Base-by-base conservation (phyloP, 2,888 invertebrate species). In the Danaus chrysippus region DNA sequence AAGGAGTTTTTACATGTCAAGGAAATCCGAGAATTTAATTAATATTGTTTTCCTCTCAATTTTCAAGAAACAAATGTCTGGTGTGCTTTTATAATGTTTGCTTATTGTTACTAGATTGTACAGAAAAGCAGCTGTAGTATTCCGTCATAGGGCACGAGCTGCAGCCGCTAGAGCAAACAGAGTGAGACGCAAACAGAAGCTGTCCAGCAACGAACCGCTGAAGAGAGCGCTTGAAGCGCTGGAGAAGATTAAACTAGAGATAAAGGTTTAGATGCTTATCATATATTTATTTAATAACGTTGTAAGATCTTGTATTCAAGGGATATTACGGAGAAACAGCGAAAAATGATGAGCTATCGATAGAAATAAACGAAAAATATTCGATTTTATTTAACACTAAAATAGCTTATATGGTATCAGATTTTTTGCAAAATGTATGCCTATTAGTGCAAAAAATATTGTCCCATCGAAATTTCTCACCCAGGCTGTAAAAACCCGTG, bases 401-500 rank as follows among this genome's bases (percentile, higher is more conserved):
- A 5, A 1, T 34, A 34, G 23, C 23, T 34, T 34, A 34, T 34
- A 34, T 8, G 23, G 8, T 5, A 34, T 5, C 6, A 34, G n/a
- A 43, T 43, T 43, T 43, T 5, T 43, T n/a, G 10, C n/a, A 1
- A 12, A 43, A 43, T 10, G 2, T 43, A 43, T n/a, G 6, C n/a
- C 11, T 43, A 12, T 8, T 5, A 12, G 11, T 43, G 6, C 43
- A 43, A 9, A 15, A 5, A 15, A 46, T 46, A 10, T 5, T 46
- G 9, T 46, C 15, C 9, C 17, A 49, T 49, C 8, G 49, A 15
- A 49, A 11, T 17, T 11, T 9, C 10, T 10, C 49, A 10, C 11
- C 10, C 65, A 92, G 92, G 79, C 77, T 44, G 92, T 92, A 12
- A 92, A 91, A 70, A 80, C 87, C 19, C 87, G 89, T 17, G 92